Evolutionary conservation across 1,140 invertebrate genomes (phyloP), one percentile per base, ranked within the genome.

Genomic region (Gerris buenoi): DNA sequence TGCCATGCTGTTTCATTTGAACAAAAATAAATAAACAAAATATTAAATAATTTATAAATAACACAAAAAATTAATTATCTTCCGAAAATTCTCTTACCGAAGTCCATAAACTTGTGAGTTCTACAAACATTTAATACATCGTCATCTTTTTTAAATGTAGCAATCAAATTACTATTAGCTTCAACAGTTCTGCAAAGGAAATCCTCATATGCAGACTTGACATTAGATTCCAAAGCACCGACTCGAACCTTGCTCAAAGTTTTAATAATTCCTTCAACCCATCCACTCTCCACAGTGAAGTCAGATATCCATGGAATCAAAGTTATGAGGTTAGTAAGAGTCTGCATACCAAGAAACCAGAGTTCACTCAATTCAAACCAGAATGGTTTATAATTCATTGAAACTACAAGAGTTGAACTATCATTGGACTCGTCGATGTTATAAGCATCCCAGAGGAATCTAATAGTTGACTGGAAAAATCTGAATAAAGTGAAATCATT

Each of bases 291-390:
- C 67, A 93, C 85, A 0, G 88, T 86, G 78, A 95, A 95, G 72
- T 93, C 89, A 0, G 89, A 90, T 23, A 95, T 85, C 91, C 91
- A 94, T 1, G 91, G 89, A 62, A 93, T 83, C 61, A 86, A 81
- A 2, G 86, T 81, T 10, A 95, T 76, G 0, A 95, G 85, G 2
- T 85, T 83, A 70, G 88, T 86, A 78, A 94, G 86, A 15, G 91
- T 93, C 77, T 95, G 91, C 90, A 95, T 93, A 15, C 92, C 91
- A 25, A 95, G 78, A 77, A 93, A 95, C 93, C 93, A 95, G 1
- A 95, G 78, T 76, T 95, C 93, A 77, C 87, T 89, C 22, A 95
- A 81, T 72, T 94, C 90, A 76, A 86, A 84, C 93, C 92, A 95
- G 68, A 86, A 79, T 74, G 88, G 86, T 74, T 92, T 91, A 76